Conservation (phyloP, 2,797 vertebrate genomes). For the Spondyliosoma cantharus region DNA sequence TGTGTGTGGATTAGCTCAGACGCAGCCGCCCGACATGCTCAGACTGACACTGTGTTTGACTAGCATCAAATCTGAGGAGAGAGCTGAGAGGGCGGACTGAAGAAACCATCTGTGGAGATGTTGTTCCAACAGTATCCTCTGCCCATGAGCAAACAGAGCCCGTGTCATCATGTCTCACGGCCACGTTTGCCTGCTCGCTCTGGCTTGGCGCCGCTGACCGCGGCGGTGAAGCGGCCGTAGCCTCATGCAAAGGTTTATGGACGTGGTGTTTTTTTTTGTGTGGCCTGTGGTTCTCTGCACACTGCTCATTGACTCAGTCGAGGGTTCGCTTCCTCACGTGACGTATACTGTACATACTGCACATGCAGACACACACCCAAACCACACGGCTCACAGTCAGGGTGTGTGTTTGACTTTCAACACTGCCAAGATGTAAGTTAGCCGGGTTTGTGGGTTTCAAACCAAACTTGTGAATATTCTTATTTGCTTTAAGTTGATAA, state of each 20-base stretch:
- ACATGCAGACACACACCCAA: conserved; percentile 10
- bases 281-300: conserved; percentile 57
- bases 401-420: conserved; percentile 23
- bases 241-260: conserved; percentile 32
- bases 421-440: conserved; percentile 1
- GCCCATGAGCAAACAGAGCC: not conserved
- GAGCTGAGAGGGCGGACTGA: too few relatives aligned
- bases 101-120: not conserved
- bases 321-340: conserved; percentile 6
- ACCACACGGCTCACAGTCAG: conserved; percentile 12
- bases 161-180: conserved; percentile 10
- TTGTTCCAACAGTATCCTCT: conserved; percentile 15
- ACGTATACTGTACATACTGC: not conserved
- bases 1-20: conserved; percentile 31
- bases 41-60: conserved; percentile 10
- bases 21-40: not conserved
- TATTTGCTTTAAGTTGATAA: not conserved
- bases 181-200: conserved; percentile 17
- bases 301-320: conserved; percentile 32
- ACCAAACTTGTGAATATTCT: not conserved
- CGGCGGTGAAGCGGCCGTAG: conserved; percentile 19
- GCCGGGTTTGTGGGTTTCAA: not conserved
- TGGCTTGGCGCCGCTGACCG: conserved; percentile 15
- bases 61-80: not conserved
- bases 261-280: conserved; percentile 41